Evolutionary conservation across 1,140 invertebrate species (phyloP).

Genomic region (Polyergus mexicanus): DNA sequence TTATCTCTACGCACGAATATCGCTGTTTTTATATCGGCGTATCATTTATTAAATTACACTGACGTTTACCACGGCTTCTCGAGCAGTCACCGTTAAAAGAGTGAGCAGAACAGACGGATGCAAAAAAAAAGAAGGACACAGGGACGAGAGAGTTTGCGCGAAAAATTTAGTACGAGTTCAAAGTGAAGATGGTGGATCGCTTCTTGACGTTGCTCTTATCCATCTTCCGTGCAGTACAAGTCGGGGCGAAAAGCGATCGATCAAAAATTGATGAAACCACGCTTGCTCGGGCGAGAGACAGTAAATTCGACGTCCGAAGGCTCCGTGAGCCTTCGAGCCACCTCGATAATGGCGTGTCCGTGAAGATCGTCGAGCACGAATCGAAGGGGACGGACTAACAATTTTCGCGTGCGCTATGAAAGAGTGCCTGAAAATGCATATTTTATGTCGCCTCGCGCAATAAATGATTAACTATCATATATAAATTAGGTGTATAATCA

Average conservation of each 20-base stretch:
- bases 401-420: slow-evolving; percentile 47
- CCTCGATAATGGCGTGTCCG: slow-evolving; percentile 57
- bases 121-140: neutral
- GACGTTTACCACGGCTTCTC: neutral
- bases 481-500: neutral
- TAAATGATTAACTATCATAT: neutral
- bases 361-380: slow-evolving; percentile 44
- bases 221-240: slow-evolving; percentile 39
- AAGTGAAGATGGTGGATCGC: slow-evolving; percentile 25
- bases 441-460: slow-evolving; percentile 15
- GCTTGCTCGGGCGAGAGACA: slow-evolving; percentile 54
- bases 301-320: slow-evolving; percentile 69
- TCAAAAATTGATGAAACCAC: slow-evolving; percentile 72
- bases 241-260: slow-evolving; percentile 56
- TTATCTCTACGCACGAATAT: neutral
- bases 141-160: neutral
- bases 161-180: slow-evolving; percentile 47
- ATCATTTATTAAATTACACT: slow-evolving; percentile 41
- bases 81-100: slow-evolving; percentile 10
- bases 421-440: slow-evolving; percentile 14
- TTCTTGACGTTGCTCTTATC: slow-evolving; percentile 54
- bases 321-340: slow-evolving; percentile 43
- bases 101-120: neutral
- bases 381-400: slow-evolving; percentile 55
- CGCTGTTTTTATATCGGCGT: neutral